Evolutionary conservation across 1,140 invertebrate genomes (phyloP), one percentile per base, ranked within the genome.

Genomic region (Drosophila gunungcola): DNA sequence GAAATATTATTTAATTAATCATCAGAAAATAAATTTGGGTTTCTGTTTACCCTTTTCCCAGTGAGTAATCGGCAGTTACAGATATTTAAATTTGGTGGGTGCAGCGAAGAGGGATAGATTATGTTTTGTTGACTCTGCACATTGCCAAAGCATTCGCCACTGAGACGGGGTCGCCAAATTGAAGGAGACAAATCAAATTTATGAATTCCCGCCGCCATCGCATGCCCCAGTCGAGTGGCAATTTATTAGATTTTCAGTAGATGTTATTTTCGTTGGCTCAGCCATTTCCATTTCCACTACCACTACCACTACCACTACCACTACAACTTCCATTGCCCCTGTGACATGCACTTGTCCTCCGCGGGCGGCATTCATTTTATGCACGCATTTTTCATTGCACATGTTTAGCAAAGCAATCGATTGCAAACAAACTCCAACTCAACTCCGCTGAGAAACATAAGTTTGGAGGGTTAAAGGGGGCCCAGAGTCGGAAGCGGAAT

Each of bases 321-420:
- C 13, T n/a, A 11, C n/a, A 9, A 9, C 11, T 21, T 43, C 41
- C 13, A 21, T 13, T 41, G 12, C 21, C 21, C 2, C 25, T 27
- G 25, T 4, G 11, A 38, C 41, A 25, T 21, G 16, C 16, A 21
- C 16, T 21, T 21, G 34, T 49, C 69, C 32, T 65, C 63, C 43
- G 16, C 36, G 32, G 41, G 64, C 21, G 45, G 45, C 63, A 43
- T 70, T 51, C 68, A 72, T 73, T 73, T 73, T 73, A 46, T 49
- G 56, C 72, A 74, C 72, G 69, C 73, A 48, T 63, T 74, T 74
- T 73, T 62, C 51, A 73, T 54, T 62, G 56, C 70, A 74, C 72
- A 74, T 74, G 70, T 62, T 73, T 73, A 74, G 72, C 57, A 74
- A 63, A 48, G 69, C 72, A 74, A 74, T 74, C 58, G 72, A 74